Conservation (phyloP, 2,113 vertebrate genomes). For the Rostratula benghalensis region DNA sequence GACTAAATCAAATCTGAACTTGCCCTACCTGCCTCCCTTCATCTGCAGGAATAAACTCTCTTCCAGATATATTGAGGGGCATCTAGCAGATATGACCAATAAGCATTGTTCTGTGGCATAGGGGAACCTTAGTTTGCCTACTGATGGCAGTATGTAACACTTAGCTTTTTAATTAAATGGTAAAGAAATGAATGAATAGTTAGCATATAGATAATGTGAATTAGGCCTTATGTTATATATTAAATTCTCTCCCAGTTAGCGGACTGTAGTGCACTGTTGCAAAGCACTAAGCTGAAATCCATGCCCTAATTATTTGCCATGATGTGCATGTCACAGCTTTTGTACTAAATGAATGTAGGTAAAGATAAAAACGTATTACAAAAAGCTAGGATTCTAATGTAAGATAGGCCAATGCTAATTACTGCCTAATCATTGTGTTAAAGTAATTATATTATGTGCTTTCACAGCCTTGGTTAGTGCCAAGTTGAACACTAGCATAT, state of each 20-base stretch:
- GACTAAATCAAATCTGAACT: neutral
- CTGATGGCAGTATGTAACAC: neutral
- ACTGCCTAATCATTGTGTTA: slow-evolving; percentile 65
- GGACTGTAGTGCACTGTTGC: neutral
- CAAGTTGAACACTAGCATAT: slow-evolving; percentile 4
- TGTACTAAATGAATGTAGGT: slow-evolving; percentile 46
- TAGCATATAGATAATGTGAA: slow-evolving; percentile 39
- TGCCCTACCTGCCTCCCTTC: neutral
- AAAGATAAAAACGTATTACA: slow-evolving; percentile 60
- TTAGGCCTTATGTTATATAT: slow-evolving; percentile 8
- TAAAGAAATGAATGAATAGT: slow-evolving; percentile 55
- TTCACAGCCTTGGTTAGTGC: slow-evolving; percentile 39
- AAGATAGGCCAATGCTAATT: slow-evolving; percentile 68
- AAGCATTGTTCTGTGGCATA: fast-evolving
- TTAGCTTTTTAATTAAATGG: neutral
- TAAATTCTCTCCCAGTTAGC: slow-evolving; percentile 3
- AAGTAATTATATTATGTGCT: slow-evolving; percentile 64
- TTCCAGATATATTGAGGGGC: neutral
- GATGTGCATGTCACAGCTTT: slow-evolving; percentile 46
- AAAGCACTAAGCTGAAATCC: slow-evolving; percentile 51
- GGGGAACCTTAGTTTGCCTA: neutral
- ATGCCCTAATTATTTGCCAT: slow-evolving; percentile 45
- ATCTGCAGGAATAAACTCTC: neutral
- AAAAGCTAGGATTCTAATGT: slow-evolving; percentile 53
- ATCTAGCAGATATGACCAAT: neutral